Evolutionary conservation across 1,140 invertebrate species (phyloP).

Genomic region (Lanistes nyassanus): DNA sequence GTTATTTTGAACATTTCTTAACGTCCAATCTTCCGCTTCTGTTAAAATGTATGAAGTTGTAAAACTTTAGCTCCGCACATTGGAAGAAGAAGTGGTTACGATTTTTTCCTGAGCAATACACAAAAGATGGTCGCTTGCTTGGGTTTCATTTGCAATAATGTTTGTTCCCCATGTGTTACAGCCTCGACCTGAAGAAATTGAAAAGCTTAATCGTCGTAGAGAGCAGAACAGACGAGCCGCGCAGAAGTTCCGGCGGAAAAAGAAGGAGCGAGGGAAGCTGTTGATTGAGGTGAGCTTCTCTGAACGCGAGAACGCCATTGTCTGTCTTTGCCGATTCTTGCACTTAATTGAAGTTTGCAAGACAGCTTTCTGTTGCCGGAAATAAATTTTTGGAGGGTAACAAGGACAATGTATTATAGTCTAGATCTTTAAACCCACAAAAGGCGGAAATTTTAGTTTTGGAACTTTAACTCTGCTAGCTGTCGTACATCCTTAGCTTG

Average conservation of each 20-base stretch:
- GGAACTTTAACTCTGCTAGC: too few species aligned
- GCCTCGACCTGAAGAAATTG: constrained; percentile 46
- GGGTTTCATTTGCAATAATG: background rate
- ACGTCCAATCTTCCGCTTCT: background rate
- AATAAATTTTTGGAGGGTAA: too few species aligned
- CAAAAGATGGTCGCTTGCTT: background rate
- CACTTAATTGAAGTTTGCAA: too few species aligned
- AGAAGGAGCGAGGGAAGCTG: constrained; percentile 38
- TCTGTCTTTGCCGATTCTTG: too few species aligned
- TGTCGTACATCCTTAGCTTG: too few species aligned
- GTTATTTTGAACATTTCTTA: background rate
- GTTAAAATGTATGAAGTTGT: background rate
- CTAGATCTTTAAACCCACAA: too few species aligned
- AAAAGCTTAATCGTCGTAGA: constrained; percentile 40
- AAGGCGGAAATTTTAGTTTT: too few species aligned
- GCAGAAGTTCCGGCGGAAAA: constrained; percentile 46
- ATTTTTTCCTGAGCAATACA: background rate
- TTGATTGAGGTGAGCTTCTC: constrained; percentile 41
- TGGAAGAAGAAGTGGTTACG: too few species aligned
- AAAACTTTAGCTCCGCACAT: too few species aligned
- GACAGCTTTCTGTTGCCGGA: too few species aligned
- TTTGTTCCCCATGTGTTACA: constrained; percentile 11
- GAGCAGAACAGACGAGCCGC: constrained; percentile 50
- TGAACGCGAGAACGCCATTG: too few species aligned
- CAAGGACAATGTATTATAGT: too few species aligned